Conservation (phyloP, 2,113 vertebrate species). For the Leptobrachium ailaonicum region DNA sequence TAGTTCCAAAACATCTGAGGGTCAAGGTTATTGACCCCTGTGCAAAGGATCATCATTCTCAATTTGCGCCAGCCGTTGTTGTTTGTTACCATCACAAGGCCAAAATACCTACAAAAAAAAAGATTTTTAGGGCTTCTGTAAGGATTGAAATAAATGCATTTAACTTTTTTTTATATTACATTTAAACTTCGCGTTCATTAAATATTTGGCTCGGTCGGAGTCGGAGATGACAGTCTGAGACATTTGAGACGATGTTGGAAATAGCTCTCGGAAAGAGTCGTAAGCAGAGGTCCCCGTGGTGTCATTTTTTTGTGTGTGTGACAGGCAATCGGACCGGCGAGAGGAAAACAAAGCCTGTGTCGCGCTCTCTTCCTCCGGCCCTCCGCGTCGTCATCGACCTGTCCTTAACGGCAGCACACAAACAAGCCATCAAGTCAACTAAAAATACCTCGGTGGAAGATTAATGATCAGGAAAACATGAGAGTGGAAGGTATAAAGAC, state of each 20-base stretch:
- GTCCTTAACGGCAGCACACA: neutral
- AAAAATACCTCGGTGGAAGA: neutral
- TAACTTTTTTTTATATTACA: no score
- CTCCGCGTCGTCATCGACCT: neutral
- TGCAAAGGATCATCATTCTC: no score
- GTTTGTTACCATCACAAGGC: no score
- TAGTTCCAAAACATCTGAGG: no score
- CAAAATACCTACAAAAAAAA: no score
- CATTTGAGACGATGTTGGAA: neutral
- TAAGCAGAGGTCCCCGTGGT: neutral
- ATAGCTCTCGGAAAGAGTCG: neutral
- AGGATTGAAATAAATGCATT: no score
- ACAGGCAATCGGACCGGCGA: neutral
- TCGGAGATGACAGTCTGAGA: no score
- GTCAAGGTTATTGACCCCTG: no score
- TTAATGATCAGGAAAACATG: slow-evolving; percentile 3
- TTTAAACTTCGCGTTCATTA: no score
- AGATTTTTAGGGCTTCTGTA: no score
- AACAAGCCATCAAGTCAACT: neutral
- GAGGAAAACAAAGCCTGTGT: neutral
- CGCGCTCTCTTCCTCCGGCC: neutral
- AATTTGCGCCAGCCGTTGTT: no score
- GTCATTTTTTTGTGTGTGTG: neutral
- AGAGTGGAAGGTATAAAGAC: slow-evolving; percentile 10
- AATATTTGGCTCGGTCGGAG: neutral